Conservation (phyloP, 1,140 invertebrate species). For the Drosophila malerkotliana region DNA sequence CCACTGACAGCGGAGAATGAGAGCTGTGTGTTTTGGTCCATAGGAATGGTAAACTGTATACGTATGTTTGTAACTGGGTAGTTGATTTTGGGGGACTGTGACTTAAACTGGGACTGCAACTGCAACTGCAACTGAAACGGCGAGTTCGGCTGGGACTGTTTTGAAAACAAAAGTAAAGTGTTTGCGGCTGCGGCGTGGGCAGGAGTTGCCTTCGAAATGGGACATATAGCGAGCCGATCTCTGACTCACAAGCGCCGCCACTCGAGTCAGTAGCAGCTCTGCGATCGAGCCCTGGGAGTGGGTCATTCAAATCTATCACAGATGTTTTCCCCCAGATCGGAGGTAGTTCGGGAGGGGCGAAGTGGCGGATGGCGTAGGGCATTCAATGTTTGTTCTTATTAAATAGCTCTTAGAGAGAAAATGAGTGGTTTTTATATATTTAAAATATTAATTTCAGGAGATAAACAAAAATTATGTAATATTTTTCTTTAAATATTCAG, state of each 20-base stretch:
- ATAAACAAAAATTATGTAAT: background rate
- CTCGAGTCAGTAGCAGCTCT: constrained; percentile 43
- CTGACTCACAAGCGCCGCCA: constrained; percentile 65
- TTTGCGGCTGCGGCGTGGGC: constrained; percentile 59
- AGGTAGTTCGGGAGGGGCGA: background rate
- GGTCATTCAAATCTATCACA: constrained; percentile 48
- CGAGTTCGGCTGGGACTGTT: constrained; percentile 31
- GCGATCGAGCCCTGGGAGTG: constrained; percentile 46
- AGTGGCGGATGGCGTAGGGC: constrained; percentile 21
- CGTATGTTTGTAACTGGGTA: constrained; percentile 6
- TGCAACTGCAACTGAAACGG: constrained; percentile 30
- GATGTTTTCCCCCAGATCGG: constrained; percentile 28
- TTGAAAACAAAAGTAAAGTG: constrained; percentile 80
- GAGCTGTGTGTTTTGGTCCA: constrained; percentile 48
- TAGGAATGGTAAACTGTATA: background rate
- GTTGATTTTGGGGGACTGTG: constrained; percentile 25
- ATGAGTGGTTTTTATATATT: background rate
- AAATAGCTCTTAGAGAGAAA: background rate
- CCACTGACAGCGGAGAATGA: constrained; percentile 54
- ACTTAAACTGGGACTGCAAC: constrained; percentile 33
- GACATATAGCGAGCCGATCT: constrained; percentile 65
- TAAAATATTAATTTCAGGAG: background rate
- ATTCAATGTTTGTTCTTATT: constrained; percentile 5
- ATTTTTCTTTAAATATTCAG: background rate
- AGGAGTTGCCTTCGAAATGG: constrained; percentile 44